Conservation (phyloP, 2,113 vertebrate species). For the Garra rufa region DNA sequence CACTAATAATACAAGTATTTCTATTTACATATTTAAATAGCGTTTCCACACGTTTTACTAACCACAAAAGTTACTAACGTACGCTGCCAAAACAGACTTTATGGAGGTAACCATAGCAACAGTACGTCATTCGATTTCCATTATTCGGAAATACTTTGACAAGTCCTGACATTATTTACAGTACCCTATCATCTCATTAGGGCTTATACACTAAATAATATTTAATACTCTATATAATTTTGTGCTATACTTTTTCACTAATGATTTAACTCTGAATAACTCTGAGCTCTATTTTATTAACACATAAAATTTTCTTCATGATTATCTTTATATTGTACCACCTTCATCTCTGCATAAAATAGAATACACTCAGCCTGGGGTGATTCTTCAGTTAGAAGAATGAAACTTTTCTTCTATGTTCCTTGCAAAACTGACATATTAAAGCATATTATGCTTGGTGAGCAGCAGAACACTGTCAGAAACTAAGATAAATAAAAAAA, state of each 20-base stretch:
- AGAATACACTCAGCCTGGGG: background rate
- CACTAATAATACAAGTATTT: background rate
- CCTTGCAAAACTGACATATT: background rate
- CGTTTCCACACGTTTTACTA: background rate
- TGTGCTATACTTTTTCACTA: background rate
- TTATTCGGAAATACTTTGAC: background rate
- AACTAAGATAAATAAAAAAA: background rate
- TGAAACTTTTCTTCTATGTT: background rate
- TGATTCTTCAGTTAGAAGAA: background rate
- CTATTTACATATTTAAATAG: background rate
- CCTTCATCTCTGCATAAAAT: background rate
- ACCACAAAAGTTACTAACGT: background rate
- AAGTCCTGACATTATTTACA: background rate
- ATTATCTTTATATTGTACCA: background rate
- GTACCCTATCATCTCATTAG: background rate
- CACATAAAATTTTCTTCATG: background rate
- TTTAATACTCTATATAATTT: background rate
- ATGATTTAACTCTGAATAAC: background rate
- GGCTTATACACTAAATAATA: background rate
- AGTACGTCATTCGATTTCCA: background rate
- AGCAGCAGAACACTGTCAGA: background rate
- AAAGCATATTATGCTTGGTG: background rate
- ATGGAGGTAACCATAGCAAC: background rate
- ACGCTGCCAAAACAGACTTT: background rate
- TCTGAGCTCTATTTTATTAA: background rate